Conservation (phyloP, 2,888 invertebrate species). For the Ischnus inquisitorius region DNA sequence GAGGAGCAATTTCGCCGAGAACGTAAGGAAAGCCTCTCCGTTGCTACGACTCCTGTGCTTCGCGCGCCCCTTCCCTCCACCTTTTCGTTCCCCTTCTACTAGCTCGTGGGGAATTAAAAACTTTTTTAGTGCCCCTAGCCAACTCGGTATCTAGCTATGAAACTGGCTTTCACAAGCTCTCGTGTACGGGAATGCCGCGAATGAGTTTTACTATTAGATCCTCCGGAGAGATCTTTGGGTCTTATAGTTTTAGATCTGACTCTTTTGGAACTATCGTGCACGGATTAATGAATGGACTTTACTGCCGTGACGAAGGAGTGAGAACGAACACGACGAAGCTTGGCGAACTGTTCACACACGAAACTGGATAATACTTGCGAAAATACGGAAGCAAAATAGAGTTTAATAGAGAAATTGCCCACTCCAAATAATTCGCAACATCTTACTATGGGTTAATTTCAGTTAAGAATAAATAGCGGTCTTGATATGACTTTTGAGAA, state of each 20-base stretch:
- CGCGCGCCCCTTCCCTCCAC: not conserved
- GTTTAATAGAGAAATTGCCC: not conserved
- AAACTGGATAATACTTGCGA: not conserved
- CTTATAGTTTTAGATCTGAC: conserved; percentile 17
- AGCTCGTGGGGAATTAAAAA: conserved; percentile 58
- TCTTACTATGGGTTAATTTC: not conserved
- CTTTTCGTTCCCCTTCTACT: not conserved
- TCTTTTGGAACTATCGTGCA: conserved; percentile 20
- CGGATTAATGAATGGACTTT: conserved; percentile 4
- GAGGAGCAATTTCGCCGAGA: conserved; percentile 61
- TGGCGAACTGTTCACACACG: not conserved
- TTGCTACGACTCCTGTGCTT: conserved; percentile 36
- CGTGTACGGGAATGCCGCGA: conserved; percentile 48
- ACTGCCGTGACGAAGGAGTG: not conserved
- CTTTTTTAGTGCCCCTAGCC: conserved; percentile 59
- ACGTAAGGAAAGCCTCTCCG: conserved; percentile 52
- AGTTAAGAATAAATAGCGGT: not conserved
- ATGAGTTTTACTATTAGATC: conserved; percentile 51
- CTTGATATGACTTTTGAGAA: not conserved
- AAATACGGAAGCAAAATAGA: not conserved
- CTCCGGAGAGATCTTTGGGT: conserved; percentile 24
- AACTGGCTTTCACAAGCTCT: conserved; percentile 31
- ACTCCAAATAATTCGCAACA: not conserved
- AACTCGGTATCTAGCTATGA: conserved; percentile 25
- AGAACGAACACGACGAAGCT: not conserved